Base-by-base conservation (phyloP, 1,140 invertebrate species). In the Lepidotrigona ventralis region DNA sequence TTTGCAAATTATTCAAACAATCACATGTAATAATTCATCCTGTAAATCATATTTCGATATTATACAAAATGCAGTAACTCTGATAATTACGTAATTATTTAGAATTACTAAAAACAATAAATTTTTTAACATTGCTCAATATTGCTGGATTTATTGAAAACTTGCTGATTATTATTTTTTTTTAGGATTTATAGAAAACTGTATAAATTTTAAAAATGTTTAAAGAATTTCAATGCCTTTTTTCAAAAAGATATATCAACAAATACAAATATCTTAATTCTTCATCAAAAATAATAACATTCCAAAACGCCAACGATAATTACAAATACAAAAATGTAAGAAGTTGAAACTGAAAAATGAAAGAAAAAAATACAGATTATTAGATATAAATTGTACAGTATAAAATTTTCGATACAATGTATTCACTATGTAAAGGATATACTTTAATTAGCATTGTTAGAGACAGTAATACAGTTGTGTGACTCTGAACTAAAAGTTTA, bases 91-190 rank as follows among this genome's bases (percentile, higher is more conserved):
- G 17, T 26, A 23, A 78, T 66, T 60, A 54, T 26, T 58, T 77
- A 63, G 46, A 17, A 33, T 81, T 81, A 71, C 60, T 81, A n/a
- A 60, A 60, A 60, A 60, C 72, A 68, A 75, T 29, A 17, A 64
- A 64, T 15, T 64, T 17, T 29, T 26, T 29, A 39, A 75, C 29
- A 33, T 81, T 81, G 79, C 79, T 81, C 79, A 81, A 75, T 68
- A 46, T 66, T 23, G 29, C 51, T 81, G 39, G 14, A 56, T 17
- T 54, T 73, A 51, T 3, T 33, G 21, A 21, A 63, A 73, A 53
- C 1, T 54, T 29, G 14, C n/a, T 19, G 9, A 63, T 63, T 29
- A n/a, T 29, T n/a, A 4, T 56, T 33, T 46, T 69, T 54, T 54
- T 56, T 11, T 23, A 2, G 26, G 14, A 9, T 81, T 63, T 33